Base-by-base conservation (phyloP, 2,888 invertebrate genomes). In the Hirtodrosophila alboralis region DNA sequence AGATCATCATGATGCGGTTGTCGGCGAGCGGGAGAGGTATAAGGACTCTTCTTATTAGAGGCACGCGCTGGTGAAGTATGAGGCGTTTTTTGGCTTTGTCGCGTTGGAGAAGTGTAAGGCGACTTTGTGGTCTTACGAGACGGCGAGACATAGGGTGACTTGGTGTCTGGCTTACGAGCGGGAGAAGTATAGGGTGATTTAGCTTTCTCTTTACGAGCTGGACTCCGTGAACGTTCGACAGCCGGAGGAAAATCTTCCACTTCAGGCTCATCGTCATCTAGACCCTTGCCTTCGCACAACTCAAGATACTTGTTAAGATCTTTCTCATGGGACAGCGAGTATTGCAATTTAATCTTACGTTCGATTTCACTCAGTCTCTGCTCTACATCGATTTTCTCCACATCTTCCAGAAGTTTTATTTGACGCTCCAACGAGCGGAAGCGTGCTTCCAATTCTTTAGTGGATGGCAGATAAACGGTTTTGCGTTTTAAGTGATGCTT, bases 361-460 rank as follows among this genome's bases (percentile, higher is more conserved):
- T 88, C 88, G 21, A 88, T 89, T 73, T 89, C 89, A 12, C 34
- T 63, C 4, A 88, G 52, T 4, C 88, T 75, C 28, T 88, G 77
- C 47, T 88, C 88, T 2, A 88, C 89, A 65, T 88, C 89, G 23
- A 88, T 88, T 31, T 87, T 88, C 34, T 88, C 88, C 4, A 89
- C 89, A 60, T 88, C 88, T 58, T 88, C 88, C 0, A 88, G 74
- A 3, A 88, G 60, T 23, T 84, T 88, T 0, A 88, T 88, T 60
- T 88, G 88, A 0, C 89, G 77, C 56, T 89, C 90, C 2, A 89
- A 59, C 1, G 89, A 88, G 8, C 86, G 73, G 30, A 89, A 89
- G 1, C 89, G 81, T 0, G 89, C 76, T 56, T 89, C 89, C 0
- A 89, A 59, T 49, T 89, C 90, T 9, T 86, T 89, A 1, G 89